Base-by-base conservation (phyloP, 2,888 invertebrate species). In the Lymantria dispar region DNA sequence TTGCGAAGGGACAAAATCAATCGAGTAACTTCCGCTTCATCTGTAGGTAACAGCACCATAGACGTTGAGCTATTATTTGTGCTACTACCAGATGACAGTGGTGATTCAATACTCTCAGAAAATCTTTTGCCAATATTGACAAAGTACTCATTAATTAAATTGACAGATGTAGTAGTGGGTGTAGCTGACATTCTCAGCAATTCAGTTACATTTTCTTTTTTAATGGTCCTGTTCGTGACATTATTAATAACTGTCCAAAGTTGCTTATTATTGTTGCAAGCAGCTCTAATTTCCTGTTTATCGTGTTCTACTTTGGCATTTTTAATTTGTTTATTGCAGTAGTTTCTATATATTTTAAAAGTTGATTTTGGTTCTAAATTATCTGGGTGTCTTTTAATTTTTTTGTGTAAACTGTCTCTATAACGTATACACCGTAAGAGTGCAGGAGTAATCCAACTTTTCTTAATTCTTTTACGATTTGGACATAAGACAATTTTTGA, bases 381-480 rank as follows among this genome's bases (percentile, higher is more conserved):
- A 11, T 37, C 37, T 10, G 5, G 50, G 42, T 0, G 43, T 0
- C 8, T 39, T 39, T 46, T 50, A 0, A 13, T 33, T 43, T 50
- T 45, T 43, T 30, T 45, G 11, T 50, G 50, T 7, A 50, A 8
- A 8, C 10, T 43, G 8, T 50, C 42, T 13, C 45, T 37, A 7
- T 50, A 45, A 9, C 50, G 46, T n/a, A 43, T 12, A 12, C 43
- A 43, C 15, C 43, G 30, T 8, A 43, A 10, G 0, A 43, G 15
- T 1, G 30, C 43, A 3, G 43, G 43, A 9, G 43, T 29, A 0
- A 43, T 43, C 43, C 13, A 31, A 7, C 3, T 7, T n/a, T 43
- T 43, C 8, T 10, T 12, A 31, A 13, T 43, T n/a, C n/a, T n/a
- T n/a, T n/a, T n/a, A n/a, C n/a, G n/a, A n/a, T n/a, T n/a, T n/a